Conservation (phyloP, 2,797 vertebrate genomes). For the Scleropages formosus region DNA sequence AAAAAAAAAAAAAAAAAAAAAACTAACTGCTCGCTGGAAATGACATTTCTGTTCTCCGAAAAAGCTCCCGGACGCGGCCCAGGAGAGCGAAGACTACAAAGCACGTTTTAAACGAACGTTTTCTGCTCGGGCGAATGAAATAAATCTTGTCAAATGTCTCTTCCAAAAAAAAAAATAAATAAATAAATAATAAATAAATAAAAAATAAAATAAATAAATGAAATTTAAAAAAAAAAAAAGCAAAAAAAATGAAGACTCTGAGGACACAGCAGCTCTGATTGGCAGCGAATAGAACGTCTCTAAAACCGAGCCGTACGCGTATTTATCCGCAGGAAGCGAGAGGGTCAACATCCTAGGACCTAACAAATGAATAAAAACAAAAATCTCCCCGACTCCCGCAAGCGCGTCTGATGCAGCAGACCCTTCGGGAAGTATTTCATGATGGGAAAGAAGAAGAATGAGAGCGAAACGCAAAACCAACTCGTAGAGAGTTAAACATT, state of each 20-base stretch:
- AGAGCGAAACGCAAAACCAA: not conserved
- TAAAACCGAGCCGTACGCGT: not conserved
- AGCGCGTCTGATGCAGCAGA: not conserved
- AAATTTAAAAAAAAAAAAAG: too few relatives aligned
- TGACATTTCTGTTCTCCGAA: not conserved
- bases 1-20: not conserved
- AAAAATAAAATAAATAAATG: too few relatives aligned
- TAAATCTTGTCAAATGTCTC: not conserved
- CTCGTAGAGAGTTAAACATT: constrained; percentile 23
- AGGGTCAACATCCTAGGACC: not conserved
- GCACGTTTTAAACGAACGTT: not conserved
- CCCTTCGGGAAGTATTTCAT: not conserved
- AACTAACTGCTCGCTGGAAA: not conserved
- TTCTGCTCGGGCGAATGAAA: constrained; percentile 2
- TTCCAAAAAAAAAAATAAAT: too few relatives aligned
- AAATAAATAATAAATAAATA: too few relatives aligned
- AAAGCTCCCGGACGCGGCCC: too few relatives aligned
- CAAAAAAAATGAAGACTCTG: too few relatives aligned
- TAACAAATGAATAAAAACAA: not conserved
- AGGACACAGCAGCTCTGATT: too few relatives aligned
- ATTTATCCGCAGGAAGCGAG: not conserved
- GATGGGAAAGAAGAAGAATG: not conserved
- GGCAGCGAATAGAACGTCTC: not conserved
- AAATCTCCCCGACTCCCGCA: not conserved
- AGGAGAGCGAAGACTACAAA: not conserved